phyloP scores from a whole-genome alignment of 2,113 vertebrate genomes.

The Alligator sinensis region DNA sequence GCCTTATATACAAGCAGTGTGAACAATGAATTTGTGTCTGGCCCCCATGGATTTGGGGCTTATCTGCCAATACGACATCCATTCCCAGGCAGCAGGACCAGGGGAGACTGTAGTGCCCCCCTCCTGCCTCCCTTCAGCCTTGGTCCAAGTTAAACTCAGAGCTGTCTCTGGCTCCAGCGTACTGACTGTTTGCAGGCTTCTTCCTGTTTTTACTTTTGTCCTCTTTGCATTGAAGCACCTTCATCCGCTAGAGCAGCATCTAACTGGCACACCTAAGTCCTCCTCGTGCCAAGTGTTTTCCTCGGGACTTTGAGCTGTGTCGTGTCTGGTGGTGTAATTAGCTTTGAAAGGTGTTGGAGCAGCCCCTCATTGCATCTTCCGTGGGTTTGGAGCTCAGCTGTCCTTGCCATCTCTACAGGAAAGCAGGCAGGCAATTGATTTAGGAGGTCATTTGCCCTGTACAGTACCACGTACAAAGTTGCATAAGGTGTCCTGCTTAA shows the following conservation, averaged over 20 bases:
- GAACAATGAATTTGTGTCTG: neutral
- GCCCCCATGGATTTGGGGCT: neutral
- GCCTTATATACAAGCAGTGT: neutral
- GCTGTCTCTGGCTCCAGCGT: neutral
- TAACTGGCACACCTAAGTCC: neutral
- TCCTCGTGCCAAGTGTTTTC: neutral
- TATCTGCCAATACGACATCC: neutral
- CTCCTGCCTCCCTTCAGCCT: neutral
- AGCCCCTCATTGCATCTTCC: neutral
- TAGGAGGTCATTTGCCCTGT: slow-evolving; percentile 59
- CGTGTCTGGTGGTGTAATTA: neutral
- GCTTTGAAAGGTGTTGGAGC: neutral
- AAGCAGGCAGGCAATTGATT: neutral
- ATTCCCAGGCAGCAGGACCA: neutral
- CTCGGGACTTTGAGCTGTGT: neutral
- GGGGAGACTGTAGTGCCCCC: neutral
- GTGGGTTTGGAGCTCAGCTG: neutral
- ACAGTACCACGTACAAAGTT: slow-evolving; percentile 27
- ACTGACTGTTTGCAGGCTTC: neutral
- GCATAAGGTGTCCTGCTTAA: slow-evolving; percentile 43
- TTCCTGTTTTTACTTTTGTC: slow-evolving; percentile 9
- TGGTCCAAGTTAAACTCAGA: too few species aligned
- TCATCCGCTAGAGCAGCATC: neutral
- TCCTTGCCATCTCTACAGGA: neutral
- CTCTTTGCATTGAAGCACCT: neutral